Evolutionary conservation across 2,797 vertebrate species (phyloP).

Genomic region (Jordanella pulchra): DNA sequence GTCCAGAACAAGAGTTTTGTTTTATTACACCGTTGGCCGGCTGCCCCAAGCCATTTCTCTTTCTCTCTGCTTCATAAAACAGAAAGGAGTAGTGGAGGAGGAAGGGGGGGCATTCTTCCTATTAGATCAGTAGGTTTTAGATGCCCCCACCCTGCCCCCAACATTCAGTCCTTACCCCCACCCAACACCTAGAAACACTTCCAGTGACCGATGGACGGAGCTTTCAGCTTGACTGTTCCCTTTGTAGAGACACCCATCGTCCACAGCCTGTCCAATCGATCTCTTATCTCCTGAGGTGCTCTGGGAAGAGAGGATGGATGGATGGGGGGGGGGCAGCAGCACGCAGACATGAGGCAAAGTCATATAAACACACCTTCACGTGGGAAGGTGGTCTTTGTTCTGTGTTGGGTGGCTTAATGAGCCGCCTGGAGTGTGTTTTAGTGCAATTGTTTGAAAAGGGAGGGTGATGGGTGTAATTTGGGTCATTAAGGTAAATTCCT

Average conservation of each 20-base stretch:
- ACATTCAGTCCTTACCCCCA: slow-evolving; percentile 31
- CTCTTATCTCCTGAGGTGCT: slow-evolving; percentile 58
- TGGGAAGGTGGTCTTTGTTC: slow-evolving; percentile 67
- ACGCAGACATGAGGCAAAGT: slow-evolving; percentile 40
- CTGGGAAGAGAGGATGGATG: slow-evolving; percentile 1
- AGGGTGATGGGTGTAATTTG: slow-evolving; percentile 57
- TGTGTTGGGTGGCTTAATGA: slow-evolving; percentile 57
- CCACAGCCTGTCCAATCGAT: slow-evolving; percentile 50
- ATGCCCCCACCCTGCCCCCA: slow-evolving; percentile 23
- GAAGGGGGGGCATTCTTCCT: slow-evolving; percentile 21
- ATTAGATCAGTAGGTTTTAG: slow-evolving; percentile 62
- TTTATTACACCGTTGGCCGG: slow-evolving; percentile 64
- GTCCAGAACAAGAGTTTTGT: slow-evolving; percentile 52
- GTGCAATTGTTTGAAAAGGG: slow-evolving; percentile 47
- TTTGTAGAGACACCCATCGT: slow-evolving; percentile 47
- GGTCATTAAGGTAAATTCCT: slow-evolving; percentile 71
- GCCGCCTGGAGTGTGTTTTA: slow-evolving; percentile 39
- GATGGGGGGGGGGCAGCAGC: slow-evolving; percentile 27
- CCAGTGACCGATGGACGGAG: slow-evolving; percentile 50
- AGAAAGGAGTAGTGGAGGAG: neutral
- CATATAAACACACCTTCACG: slow-evolving; percentile 45
- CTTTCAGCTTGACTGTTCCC: slow-evolving; percentile 50
- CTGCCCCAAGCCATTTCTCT: slow-evolving; percentile 60
- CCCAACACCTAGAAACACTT: slow-evolving; percentile 8
- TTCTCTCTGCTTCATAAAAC: slow-evolving; percentile 63